Evolutionary conservation across 2,888 invertebrate genomes (phyloP), one percentile per base, ranked within the genome.

Genomic region (Drosophila mimica): DNA sequence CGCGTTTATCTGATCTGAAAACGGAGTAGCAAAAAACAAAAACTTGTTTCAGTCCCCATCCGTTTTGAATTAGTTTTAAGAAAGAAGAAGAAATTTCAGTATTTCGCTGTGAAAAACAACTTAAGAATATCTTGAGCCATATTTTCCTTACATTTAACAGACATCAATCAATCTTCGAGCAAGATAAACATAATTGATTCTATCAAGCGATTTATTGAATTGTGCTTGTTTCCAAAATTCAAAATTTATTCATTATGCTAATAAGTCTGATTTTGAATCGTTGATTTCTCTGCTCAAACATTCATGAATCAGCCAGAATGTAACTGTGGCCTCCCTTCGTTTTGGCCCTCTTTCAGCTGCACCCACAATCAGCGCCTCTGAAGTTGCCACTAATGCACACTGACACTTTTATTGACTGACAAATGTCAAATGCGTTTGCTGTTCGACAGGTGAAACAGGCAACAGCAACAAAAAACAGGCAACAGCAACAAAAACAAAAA

Each of bases 391-490:
- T 81, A 82, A 88, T 84, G 68, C 74, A 63, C 57, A 67, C 76
- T 90, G 90, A 91, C 91, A 88, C 77, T 89, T 88, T 89, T 85
- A 85, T 84, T 80, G 83, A 81, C 88, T 81, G 79, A 83, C 81
- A 89, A 88, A 83, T 90, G 82, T 84, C 75, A 86, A 80, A 81
- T 70, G 81, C 63, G 74, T 80, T 82, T 71, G 76, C 76, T 46
- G 40, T 70, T 70, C 56, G 61, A 74, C 73, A 76, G 70, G 63
- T 76, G 72, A 25, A 49, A 62, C 40, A 59, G n/a, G 61, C 33
- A 33, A 20, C 53, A 58, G 61, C 33, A 33, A 20, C 52, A 57
- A 25, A 25, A 25, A 25, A 25, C 25, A 25, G 25, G 2, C 61
- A 46, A 33, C 11, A 25, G 6, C n/a, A 33, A 11, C 20, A 31